Conservation (phyloP, 2,113 vertebrate species). For the Silurus asotus region DNA sequence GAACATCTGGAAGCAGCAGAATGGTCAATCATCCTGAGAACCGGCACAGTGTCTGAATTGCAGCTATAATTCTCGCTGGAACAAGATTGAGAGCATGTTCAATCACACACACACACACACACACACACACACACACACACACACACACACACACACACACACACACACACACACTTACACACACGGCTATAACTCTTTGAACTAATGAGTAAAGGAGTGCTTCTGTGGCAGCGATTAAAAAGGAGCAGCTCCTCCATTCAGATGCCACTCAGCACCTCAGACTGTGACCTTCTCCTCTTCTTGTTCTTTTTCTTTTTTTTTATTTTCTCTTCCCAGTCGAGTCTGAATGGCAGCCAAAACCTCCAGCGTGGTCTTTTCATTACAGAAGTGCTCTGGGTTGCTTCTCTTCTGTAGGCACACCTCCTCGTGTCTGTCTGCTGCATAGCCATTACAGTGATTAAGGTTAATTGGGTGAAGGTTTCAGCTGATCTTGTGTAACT, state of each 20-base stretch:
- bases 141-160: slow-evolving; percentile 26
- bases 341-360: slow-evolving; percentile 48
- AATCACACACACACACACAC: background rate
- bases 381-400: slow-evolving; percentile 45
- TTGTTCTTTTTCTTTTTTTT: background rate
- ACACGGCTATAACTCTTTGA: slow-evolving; percentile 38
- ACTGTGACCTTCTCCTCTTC: slow-evolving; percentile 11
- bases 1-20: slow-evolving; percentile 25
- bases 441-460: slow-evolving; percentile 49
- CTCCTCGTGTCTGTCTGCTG: slow-evolving; percentile 33
- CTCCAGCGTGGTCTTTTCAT: slow-evolving; percentile 43
- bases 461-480: slow-evolving; percentile 50
- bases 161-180: slow-evolving; percentile 23
- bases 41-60: slow-evolving; percentile 26
- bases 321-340: background rate
- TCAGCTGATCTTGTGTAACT: slow-evolving; percentile 6
- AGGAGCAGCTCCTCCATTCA: slow-evolving; percentile 30
- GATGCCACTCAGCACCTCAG: slow-evolving; percentile 14
- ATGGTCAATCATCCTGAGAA: slow-evolving; percentile 44
- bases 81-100: slow-evolving; percentile 54
- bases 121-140: slow-evolving; percentile 29
- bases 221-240: slow-evolving; percentile 36
- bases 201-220: slow-evolving; percentile 50
- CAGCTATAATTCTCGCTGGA: slow-evolving; percentile 47
- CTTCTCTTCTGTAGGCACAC: slow-evolving; percentile 16